A percentile compares a stretch with the other conserved stretches of the same genome.
Conservation (phyloP, 1,140 invertebrate genomes). For the Aphis craccivora region DNA sequence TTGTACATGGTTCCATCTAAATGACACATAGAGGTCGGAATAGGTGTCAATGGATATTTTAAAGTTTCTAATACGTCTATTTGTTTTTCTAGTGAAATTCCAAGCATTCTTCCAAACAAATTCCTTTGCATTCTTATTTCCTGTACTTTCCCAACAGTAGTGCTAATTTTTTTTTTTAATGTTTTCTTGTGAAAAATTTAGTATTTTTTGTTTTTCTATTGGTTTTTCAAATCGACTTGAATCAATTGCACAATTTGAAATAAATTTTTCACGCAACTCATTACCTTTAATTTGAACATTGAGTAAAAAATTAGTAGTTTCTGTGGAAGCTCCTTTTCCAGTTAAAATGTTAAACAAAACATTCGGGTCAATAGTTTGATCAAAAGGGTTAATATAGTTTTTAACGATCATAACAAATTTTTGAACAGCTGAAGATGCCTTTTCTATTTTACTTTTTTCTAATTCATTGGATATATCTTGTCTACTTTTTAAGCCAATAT, state of each 20-base stretch:
- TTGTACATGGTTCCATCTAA: conserved; percentile 53
- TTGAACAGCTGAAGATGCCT: neutral
- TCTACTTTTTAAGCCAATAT: conserved; percentile 18
- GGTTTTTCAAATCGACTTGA: conserved; percentile 40
- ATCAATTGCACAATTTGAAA: conserved; percentile 43
- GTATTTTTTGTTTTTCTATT: conserved; percentile 36
- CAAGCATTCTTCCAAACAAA: no score
- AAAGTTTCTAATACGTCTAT: no score
- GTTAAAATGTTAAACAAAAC: conserved; percentile 14
- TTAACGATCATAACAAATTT: conserved; percentile 1
- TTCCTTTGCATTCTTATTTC: no score
- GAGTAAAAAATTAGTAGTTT: conserved; percentile 41
- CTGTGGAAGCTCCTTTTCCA: neutral
- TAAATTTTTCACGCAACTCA: conserved; percentile 30
- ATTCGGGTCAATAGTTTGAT: conserved; percentile 7
- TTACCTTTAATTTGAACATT: conserved; percentile 51
- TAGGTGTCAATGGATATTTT: conserved; percentile 47
- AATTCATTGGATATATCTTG: conserved; percentile 10
- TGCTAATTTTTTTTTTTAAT: conserved; percentile 7
- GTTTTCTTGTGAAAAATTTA: conserved; percentile 38
- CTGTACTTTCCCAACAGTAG: no score
- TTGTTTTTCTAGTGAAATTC: no score
- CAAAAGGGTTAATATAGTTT: conserved; percentile 8
- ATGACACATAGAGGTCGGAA: conserved; percentile 53
- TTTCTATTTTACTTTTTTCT: conserved; percentile 11